Percentiles rank a stretch among this genome's conserved stretches.
These are phyloP conservation scores for Hetaerina americana DNA, from an alignment of 1,140 invertebrate genomes.

Conservation along the genomic window DNA sequence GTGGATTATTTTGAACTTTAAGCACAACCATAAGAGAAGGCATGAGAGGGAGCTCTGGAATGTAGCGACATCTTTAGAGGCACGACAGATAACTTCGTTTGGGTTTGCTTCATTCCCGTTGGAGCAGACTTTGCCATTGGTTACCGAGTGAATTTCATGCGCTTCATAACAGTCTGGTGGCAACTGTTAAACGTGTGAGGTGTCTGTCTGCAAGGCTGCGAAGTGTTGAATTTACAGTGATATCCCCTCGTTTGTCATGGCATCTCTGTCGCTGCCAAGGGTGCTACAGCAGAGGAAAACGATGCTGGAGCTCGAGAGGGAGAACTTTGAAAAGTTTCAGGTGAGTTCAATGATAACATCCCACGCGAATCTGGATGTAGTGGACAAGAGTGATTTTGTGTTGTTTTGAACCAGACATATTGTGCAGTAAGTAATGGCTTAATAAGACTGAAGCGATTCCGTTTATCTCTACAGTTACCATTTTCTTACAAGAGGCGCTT, in stretches of 20 bases:
- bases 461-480: no score
- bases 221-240: not conserved
- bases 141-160: not conserved
- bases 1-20: no score
- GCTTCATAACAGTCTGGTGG: not conserved
- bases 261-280: constrained; percentile 54
- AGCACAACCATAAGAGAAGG: no score
- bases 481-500: no score
- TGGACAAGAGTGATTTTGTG: no score
- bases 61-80: not conserved
- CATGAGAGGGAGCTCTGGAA: no score
- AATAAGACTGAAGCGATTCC: no score
- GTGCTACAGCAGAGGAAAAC: constrained; percentile 57
- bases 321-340: constrained; percentile 65
- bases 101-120: no score
- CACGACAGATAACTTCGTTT: not conserved
- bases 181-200: no score
- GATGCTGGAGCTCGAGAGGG: constrained; percentile 54
- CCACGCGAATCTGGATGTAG: no score
- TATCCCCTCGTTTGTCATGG: constrained; percentile 32
- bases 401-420: no score
- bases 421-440: no score
- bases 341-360: constrained; percentile 28
- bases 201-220: not conserved
- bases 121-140: not conserved